Conservation (phyloP, 1,140 invertebrate species). For the Drosophila sulfurigaster region DNA sequence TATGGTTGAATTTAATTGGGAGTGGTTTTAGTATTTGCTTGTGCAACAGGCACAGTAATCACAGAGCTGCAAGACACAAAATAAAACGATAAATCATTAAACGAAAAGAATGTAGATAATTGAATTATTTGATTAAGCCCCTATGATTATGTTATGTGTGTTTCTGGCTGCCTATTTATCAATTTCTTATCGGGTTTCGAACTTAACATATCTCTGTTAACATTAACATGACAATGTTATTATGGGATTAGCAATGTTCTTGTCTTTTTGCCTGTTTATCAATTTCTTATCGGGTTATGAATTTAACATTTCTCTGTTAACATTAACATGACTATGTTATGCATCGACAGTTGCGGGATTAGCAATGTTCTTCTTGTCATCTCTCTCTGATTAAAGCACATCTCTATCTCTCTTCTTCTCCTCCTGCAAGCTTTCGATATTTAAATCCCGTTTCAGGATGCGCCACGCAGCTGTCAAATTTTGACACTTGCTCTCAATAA, state of each 20-base stretch:
- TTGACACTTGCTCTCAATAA: conserved; percentile 60
- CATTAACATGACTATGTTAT: not conserved
- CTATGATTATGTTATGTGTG: not conserved
- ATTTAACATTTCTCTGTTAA: conserved; percentile 19
- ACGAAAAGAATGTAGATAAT: conserved; percentile 1
- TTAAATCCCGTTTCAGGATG: conserved; percentile 43
- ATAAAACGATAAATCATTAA: conserved; percentile 32
- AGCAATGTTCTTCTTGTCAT: conserved; percentile 4
- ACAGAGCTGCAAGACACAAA: conserved; percentile 35
- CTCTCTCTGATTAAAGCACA: not conserved
- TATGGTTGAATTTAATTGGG: conserved; percentile 3
- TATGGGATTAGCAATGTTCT: not conserved
- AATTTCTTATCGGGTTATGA: too few species aligned
- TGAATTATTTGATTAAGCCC: not conserved
- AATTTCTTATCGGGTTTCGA: conserved; percentile 1
- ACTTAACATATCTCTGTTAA: conserved; percentile 20
- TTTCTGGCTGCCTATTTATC: not conserved
- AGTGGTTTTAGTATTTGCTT: conserved; percentile 4
- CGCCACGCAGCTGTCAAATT: conserved; percentile 66
- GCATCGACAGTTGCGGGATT: not conserved
- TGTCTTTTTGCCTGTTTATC: not conserved
- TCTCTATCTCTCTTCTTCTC: not conserved
- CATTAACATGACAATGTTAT: not conserved
- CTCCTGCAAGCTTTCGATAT: conserved; percentile 29
- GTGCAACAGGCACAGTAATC: conserved; percentile 37